Conservation (phyloP, 2,888 invertebrate species). For the Leptinotarsa rubiginosa region DNA sequence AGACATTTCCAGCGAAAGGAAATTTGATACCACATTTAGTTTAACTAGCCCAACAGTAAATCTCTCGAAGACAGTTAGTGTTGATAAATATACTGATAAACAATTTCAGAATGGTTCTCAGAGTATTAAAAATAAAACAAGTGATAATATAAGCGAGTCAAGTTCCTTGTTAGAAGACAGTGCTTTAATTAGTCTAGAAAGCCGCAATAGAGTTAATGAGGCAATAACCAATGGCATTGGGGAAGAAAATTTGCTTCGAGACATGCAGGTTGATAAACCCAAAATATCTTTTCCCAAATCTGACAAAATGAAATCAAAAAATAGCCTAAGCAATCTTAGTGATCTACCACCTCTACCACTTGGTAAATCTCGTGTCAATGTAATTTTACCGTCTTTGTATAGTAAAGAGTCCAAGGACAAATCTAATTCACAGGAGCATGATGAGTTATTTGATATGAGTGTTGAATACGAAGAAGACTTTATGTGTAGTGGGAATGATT, state of each 20-base stretch:
- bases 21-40: slow-evolving; percentile 51
- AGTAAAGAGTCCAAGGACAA: slow-evolving; percentile 62
- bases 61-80: slow-evolving; percentile 25
- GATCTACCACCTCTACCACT: slow-evolving; percentile 61
- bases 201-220: slow-evolving; percentile 36
- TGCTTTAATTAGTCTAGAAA: slow-evolving; percentile 28
- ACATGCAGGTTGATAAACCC: slow-evolving; percentile 49
- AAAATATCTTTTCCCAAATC: slow-evolving; percentile 54
- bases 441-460: slow-evolving; percentile 59
- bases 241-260: slow-evolving; percentile 27
- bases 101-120: slow-evolving; percentile 28
- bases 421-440: slow-evolving; percentile 57
- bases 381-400: slow-evolving; percentile 62
- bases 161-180: slow-evolving; percentile 56
- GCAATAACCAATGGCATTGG: slow-evolving; percentile 32
- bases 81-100: slow-evolving; percentile 16
- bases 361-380: slow-evolving; percentile 58
- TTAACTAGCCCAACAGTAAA: slow-evolving; percentile 46
- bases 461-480: slow-evolving; percentile 65
- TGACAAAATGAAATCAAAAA: slow-evolving; percentile 59
- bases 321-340: slow-evolving; percentile 56
- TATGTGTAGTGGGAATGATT: slow-evolving; percentile 54
- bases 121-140: slow-evolving; percentile 22
- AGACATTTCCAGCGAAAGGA: slow-evolving; percentile 26
- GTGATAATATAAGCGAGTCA: slow-evolving; percentile 48